These are phyloP conservation scores for Apis florea DNA, from an alignment of 1,140 invertebrate species.

Conservation along the genomic window DNA sequence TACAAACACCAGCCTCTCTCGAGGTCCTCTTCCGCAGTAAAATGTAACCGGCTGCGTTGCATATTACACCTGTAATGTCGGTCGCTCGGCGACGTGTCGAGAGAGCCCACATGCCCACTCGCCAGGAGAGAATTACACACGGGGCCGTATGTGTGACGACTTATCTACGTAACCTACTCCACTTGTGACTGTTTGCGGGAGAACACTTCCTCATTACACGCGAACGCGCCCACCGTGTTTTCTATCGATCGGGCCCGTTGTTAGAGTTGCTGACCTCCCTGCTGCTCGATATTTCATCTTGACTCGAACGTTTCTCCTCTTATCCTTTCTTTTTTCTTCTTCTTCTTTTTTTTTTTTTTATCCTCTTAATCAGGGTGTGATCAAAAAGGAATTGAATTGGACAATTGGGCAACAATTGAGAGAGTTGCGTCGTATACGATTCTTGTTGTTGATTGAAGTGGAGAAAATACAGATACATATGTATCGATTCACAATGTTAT, in stretches of 20 bases:
- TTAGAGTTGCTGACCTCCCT: neutral
- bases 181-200: constrained; percentile 73
- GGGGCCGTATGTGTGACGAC: constrained; percentile 60
- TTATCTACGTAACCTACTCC: constrained; percentile 77
- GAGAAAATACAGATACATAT: no score
- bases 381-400: no score
- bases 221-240: constrained; percentile 57
- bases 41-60: constrained; percentile 15
- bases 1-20: neutral
- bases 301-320: neutral
- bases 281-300: constrained; percentile 43
- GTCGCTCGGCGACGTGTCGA: constrained; percentile 43
- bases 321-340: neutral
- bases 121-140: constrained; percentile 60
- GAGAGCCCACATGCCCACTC: constrained; percentile 53
- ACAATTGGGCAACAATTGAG: no score
- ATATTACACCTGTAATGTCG: constrained; percentile 49
- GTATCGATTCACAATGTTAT: no score
- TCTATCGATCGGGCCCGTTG: constrained; percentile 57
- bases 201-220: constrained; percentile 73
- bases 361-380: neutral
- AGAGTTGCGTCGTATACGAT: no score
- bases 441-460: no score
- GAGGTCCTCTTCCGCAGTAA: neutral
- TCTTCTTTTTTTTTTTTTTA: neutral